Percentiles rank a stretch among this genome's conserved stretches.
These are phyloP conservation scores for Elysia crispata DNA, from an alignment of 2,888 invertebrate species.

Conservation along the genomic window DNA sequence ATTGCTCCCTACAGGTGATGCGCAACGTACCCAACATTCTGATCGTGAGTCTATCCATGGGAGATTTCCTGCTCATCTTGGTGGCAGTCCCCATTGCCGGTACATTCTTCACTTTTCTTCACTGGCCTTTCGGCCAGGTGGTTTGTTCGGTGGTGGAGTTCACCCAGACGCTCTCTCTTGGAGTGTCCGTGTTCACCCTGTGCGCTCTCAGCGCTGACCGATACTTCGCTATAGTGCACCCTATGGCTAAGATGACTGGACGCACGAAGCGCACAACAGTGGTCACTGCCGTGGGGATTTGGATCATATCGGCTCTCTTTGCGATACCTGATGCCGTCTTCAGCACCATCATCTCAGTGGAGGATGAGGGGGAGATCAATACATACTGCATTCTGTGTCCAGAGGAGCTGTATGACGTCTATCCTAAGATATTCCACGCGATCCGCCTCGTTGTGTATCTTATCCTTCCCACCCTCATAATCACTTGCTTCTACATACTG, in stretches of 20 bases:
- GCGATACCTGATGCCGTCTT: constrained; percentile 86
- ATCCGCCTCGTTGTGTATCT: constrained; percentile 87
- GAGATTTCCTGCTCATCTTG: constrained; percentile 89
- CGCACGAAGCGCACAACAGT: constrained; percentile 84
- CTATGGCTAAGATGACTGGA: constrained; percentile 85
- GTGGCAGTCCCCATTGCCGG: constrained; percentile 90
- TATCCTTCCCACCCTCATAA: constrained; percentile 89
- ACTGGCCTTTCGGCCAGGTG: constrained; percentile 92
- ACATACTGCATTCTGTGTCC: constrained; percentile 36
- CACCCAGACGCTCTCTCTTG: constrained; percentile 91
- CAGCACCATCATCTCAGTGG: background rate
- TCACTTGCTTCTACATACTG: constrained; percentile 90
- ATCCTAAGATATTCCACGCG: constrained; percentile 54
- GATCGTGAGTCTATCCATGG: constrained; percentile 89
- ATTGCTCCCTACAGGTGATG: constrained; percentile 80
- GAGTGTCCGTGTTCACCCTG: constrained; percentile 94
- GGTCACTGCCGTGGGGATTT: constrained; percentile 79
- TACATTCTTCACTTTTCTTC: constrained; percentile 89
- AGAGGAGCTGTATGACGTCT: background rate
- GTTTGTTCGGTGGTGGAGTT: constrained; percentile 86
- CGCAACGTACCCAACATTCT: constrained; percentile 90
- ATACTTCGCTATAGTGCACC: constrained; percentile 94
- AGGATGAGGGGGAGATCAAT: too few relatives aligned
- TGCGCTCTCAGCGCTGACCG: constrained; percentile 93
- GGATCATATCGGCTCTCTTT: constrained; percentile 86